Conservation (phyloP, 2,888 invertebrate species). For the Priocnemis perturbator region DNA sequence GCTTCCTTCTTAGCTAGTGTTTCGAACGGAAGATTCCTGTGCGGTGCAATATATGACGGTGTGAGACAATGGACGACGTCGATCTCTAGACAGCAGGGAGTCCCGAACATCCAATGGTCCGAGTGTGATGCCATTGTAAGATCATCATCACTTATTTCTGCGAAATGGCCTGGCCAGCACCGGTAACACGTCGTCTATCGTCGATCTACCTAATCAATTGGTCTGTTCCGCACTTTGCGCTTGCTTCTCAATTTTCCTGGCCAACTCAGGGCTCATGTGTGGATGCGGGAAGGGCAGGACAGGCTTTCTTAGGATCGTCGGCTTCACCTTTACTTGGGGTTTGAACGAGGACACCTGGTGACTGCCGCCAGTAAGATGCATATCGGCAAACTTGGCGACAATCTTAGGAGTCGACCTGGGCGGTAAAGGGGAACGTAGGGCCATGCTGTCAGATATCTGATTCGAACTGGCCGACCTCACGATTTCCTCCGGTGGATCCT, state of each 20-base stretch:
- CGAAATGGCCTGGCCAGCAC: no score
- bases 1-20: no score
- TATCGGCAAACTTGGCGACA: conserved; percentile 81
- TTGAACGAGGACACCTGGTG: conserved; percentile 75
- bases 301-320: conserved; percentile 86
- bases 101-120: no score
- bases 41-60: no score
- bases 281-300: conserved; percentile 76
- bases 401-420: conserved; percentile 80
- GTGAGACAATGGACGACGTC: no score
- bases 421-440: conserved; percentile 77
- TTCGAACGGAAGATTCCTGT: no score
- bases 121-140: no score
- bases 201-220: conserved; percentile 51
- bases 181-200: no score
- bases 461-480: conserved; percentile 68
- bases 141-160: no score
- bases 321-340: conserved; percentile 88
- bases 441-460: conserved; percentile 63
- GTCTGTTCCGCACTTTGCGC: conserved; percentile 69
- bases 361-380: conserved; percentile 80
- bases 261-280: conserved; percentile 72
- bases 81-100: no score
- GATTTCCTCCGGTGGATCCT: conserved; percentile 59
- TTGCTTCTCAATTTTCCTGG: conserved; percentile 72